Evolutionary conservation across 2,888 invertebrate species (phyloP), one percentile per base, ranked within the genome.

Genomic region (Eupsilia transversa): DNA sequence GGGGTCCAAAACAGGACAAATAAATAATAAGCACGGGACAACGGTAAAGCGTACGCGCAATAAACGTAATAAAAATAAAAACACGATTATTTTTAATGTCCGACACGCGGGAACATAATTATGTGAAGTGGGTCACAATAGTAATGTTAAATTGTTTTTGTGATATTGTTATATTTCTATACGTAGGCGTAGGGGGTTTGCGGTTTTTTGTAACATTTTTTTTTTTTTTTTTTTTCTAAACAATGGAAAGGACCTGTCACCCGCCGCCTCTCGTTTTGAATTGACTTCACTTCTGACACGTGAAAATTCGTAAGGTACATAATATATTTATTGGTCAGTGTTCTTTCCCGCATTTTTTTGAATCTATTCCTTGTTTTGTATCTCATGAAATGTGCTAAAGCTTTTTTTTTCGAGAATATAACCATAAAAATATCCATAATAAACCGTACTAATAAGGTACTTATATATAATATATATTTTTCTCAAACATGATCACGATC

Each of bases 11-110:
- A 57, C 69, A 56, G 61, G 61, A 43, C 33, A 75, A 79, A 86
- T 80, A 83, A 86, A 87, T 87, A 85, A 78, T 80, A 84, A 76
- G 63, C 64, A 77, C 71, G 14, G 61, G 60, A 76, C 76, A 65
- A 60, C 56, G 77, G 78, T 72, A 79, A 79, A 79, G 77, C 72
- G 72, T 80, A 77, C 71, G 70, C 27, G 76, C 67, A 77, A 86
- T 86, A 80, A 81, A 82, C 69, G 82, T 65, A 84, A 85, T 87
- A 77, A 88, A 83, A 86, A 87, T 87, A 85, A 88, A 88, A 81
- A 78, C 77, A 74, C 57, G 79, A 64, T 86, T 85, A 82, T 80
- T 85, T 88, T 86, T 87, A 88, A 88, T 86, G 87, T 76, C 68
- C 57, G 46, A 77, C 77, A 57, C 81, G 72, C 70, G 64, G 76